Evolutionary conservation across 2,797 vertebrate species (phyloP).

Genomic region (Thaleichthys pacificus): DNA sequence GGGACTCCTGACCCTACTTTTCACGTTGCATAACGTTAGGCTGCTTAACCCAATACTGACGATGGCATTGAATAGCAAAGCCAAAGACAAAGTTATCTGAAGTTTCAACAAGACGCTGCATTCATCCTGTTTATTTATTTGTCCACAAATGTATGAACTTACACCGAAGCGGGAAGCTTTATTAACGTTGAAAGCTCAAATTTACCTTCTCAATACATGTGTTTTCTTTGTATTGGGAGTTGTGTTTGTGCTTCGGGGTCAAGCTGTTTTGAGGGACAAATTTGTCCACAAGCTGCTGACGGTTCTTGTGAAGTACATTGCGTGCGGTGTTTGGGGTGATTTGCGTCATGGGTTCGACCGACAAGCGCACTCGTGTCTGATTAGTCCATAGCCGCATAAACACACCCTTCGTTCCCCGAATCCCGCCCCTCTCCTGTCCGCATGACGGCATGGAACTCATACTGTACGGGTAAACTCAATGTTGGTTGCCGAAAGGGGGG

Average conservation of each 20-base stretch:
- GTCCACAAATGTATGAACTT: too few species aligned
- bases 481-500: not conserved
- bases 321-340: not conserved
- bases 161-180: too few species aligned
- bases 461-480: slow-evolving; percentile 4
- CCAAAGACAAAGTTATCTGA: too few species aligned
- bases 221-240: not conserved
- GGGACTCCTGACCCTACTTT: not conserved
- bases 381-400: slow-evolving; percentile 7
- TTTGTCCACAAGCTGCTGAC: not conserved
- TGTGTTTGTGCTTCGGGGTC: not conserved
- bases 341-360: slow-evolving; percentile 27
- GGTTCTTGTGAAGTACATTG: slow-evolving; percentile 3
- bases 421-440: slow-evolving; percentile 1
- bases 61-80: not conserved
- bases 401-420: not conserved
- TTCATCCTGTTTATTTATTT: too few species aligned
- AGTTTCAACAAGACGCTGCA: too few species aligned
- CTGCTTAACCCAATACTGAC: not conserved
- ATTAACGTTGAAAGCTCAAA: too few species aligned
- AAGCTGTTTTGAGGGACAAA: not conserved
- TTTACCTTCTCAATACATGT: not conserved
- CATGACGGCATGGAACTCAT: not conserved
- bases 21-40: slow-evolving; percentile 2
- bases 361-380: slow-evolving; percentile 2